Conservation (phyloP, 2,888 invertebrate species). For the Pachymerium ferrugineum region DNA sequence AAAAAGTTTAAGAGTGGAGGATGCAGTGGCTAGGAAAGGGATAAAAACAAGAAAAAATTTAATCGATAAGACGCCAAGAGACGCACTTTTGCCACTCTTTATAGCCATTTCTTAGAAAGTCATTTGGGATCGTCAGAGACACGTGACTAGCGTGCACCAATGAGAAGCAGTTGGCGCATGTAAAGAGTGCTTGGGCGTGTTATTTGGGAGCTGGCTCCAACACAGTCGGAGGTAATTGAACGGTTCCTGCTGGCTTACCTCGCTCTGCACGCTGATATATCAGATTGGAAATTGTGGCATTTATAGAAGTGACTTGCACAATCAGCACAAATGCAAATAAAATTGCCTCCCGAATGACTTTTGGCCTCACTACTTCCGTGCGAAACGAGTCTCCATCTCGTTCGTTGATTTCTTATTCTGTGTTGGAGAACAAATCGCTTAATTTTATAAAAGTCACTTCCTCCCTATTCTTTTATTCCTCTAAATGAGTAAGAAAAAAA, state of each 20-base stretch:
- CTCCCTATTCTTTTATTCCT: no score
- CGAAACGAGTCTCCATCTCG: not conserved
- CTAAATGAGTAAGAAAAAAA: no score
- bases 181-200: slow-evolving; percentile 20
- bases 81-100: slow-evolving; percentile 20
- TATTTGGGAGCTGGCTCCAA: slow-evolving; percentile 17
- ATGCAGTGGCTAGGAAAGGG: not conserved
- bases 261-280: slow-evolving; percentile 22
- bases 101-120: slow-evolving; percentile 21
- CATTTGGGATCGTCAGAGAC: slow-evolving; percentile 23
- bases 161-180: not conserved
- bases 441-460: no score
- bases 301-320: slow-evolving; percentile 9
- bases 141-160: slow-evolving; percentile 20
- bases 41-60: slow-evolving; percentile 1
- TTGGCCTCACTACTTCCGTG: not conserved
- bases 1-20: not conserved
- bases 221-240: slow-evolving; percentile 24
- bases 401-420: not conserved
- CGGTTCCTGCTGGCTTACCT: slow-evolving; percentile 28
- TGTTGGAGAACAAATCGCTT: not conserved
- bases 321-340: slow-evolving; percentile 29
- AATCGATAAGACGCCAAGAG: slow-evolving; percentile 16
- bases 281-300: slow-evolving; percentile 21
- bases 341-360: not conserved